Evolutionary conservation across 2,888 invertebrate genomes (phyloP), one percentile per base, ranked within the genome.

Genomic region (Heliothis peltigera): DNA sequence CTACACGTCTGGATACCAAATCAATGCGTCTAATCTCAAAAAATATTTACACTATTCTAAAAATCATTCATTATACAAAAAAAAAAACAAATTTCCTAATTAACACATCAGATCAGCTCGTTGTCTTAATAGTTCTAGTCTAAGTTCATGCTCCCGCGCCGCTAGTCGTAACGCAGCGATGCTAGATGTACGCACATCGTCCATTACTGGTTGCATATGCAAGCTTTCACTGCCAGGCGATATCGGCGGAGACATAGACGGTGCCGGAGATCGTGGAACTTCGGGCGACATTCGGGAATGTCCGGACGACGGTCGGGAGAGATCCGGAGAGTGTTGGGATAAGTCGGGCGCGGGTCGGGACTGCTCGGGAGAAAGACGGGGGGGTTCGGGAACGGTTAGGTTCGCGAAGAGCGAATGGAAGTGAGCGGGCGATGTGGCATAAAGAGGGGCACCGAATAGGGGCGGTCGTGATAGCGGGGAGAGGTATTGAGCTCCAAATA

Each of bases 331-430:
- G 87, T 72, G 90, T 83, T 84, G 92, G 83, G 72, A 95, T 86
- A 70, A 95, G 83, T 84, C 87, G 43, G 84, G 85, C 15, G 85
- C 83, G 6, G 84, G 71, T 75, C 87, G 86, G 42, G 90, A 86
- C 2, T 87, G 90, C 64, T 93, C 93, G 51, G 93, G 85, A 0
- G 92, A 91, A 0, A 93, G 84, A 15, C 95, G 91, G 1, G 90
- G 92, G 0, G 82, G 89, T 57, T 94, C 85, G 83, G 95, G 87
- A 81, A 96, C 96, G 42, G 97, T 96, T 51, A 98, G 96, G 84
- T 98, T 97, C 3, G 98, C 98, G 87, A 98, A 95, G 25, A 98
- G 95, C 10, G 97, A 98, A 90, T 98, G 98, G 91, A 98, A 98
- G 74, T 98, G 98, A 79, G 93, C 93, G 44, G 92, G 93, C 5